Evolutionary conservation across 2,797 vertebrate species (phyloP), one percentile per base, ranked within the genome.

Genomic region (Tragopan temminckii): DNA sequence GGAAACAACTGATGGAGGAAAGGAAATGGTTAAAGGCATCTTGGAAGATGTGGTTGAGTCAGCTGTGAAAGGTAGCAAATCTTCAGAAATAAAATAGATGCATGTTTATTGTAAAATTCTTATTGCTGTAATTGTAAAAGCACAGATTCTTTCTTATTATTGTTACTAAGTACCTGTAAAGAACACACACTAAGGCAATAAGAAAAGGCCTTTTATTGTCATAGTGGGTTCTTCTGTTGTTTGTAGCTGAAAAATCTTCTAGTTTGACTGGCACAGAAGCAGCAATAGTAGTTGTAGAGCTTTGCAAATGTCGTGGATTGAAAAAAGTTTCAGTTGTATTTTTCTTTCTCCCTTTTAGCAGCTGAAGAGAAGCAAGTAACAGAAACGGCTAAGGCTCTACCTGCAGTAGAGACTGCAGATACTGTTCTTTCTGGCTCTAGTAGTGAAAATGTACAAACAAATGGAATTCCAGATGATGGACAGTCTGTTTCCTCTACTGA

Each of bases 401-500:
- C 97, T 31, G 95, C 95, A 7, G 61, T 97, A n/a, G 98, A 98
- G 87, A 85, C 95, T 93, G 93, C 94, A 7, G 98, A 98, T 75
- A 96, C 58, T 61, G 58, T 95, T 27, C 96, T 97, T 40, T 85
- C 98, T 85, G 94, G 93, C 81, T 97, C 96, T 94, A 88, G 94
- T 59, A 95, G 90, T 27, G 99, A 98, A 86, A 97, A 94, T 25
- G 95, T 98, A 81, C 99, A 99, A 97, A 98, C 99, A 94, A 99
- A 99, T 0, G 99, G 99, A 68, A 98, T 99, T 96, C 96, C 98
- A 11, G 99, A 99, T 67, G 99, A 99, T 43, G 98, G 98, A 35
- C 98, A 98, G 3, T 99, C 99, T 18, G 97, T 99, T 86, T 99
- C 99, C 12, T 99, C 99, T 27, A 98, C 98, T 15, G 99, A 99